phyloP scores from a whole-genome alignment of 2,888 invertebrate genomes.

The Pycnomerus fuliginosus region DNA sequence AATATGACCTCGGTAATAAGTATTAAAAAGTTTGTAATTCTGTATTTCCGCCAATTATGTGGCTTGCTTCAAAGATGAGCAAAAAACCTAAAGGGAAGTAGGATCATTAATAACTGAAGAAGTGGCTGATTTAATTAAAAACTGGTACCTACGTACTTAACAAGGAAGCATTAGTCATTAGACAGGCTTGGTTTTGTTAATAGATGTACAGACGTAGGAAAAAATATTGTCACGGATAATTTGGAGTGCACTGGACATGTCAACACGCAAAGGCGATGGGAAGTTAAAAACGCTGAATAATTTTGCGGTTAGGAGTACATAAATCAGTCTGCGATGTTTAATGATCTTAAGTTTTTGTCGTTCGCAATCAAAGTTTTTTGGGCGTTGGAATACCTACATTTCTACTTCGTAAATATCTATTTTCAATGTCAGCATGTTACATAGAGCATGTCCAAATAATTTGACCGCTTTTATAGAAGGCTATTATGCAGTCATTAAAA shows the following conservation, averaged over 20 bases:
- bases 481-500: constrained; percentile 25
- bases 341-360: constrained; percentile 6
- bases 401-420: constrained; percentile 22
- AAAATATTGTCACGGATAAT: constrained; percentile 4
- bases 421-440: constrained; percentile 26
- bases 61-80: constrained; percentile 3
- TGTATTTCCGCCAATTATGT: constrained; percentile 12
- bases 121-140: constrained; percentile 2
- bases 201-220: background rate
- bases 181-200: background rate
- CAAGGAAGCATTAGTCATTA: constrained; percentile 12
- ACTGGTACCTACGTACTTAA: constrained; percentile 18
- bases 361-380: constrained; percentile 14
- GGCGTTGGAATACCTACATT: constrained; percentile 4
- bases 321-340: background rate
- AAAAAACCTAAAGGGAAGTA: constrained; percentile 4
- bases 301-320: too few relatives aligned
- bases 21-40: too few relatives aligned
- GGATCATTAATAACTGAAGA: constrained; percentile 13
- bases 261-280: too few relatives aligned
- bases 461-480: constrained; percentile 18
- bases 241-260: too few relatives aligned
- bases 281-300: too few relatives aligned
- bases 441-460: constrained; percentile 25
- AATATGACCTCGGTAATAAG: too few relatives aligned